phyloP scores from a whole-genome alignment of 2,113 vertebrate species.

The Sander lucioperca region DNA sequence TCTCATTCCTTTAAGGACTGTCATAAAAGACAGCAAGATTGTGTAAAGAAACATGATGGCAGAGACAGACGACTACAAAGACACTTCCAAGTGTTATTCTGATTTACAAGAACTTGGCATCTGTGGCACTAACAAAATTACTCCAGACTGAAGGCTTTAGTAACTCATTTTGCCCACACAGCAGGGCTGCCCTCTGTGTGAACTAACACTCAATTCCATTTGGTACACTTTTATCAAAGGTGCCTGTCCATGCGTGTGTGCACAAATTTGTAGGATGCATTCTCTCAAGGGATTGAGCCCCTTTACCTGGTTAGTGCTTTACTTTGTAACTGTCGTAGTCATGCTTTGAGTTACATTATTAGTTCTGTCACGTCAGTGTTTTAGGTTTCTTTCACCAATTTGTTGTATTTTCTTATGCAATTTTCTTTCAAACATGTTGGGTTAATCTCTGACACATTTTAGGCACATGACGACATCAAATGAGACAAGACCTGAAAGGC shows the following conservation, averaged over 20 bases:
- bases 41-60: constrained; percentile 9
- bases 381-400: background rate
- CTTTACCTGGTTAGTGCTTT: background rate
- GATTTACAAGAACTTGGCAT: constrained; percentile 28
- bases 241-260: background rate
- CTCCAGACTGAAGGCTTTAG: constrained; percentile 25
- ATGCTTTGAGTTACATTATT: background rate
- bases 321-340: background rate
- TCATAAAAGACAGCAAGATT: constrained; percentile 4
- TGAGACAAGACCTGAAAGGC: constrained; percentile 24
- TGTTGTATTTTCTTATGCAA: background rate
- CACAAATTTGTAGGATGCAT: background rate
- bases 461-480: constrained; percentile 39
- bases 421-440: background rate
- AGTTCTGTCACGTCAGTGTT: background rate
- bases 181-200: constrained; percentile 37
- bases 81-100: constrained; percentile 4
- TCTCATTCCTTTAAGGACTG: background rate
- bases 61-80: background rate
- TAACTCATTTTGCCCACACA: background rate
- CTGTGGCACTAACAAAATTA: constrained; percentile 22
- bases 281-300: background rate
- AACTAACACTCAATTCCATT: constrained; percentile 35
- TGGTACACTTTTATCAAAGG: constrained; percentile 23
- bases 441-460: constrained; percentile 2